Base-by-base conservation (phyloP, 2,113 vertebrate genomes). In the Amblyopsis rosae region DNA sequence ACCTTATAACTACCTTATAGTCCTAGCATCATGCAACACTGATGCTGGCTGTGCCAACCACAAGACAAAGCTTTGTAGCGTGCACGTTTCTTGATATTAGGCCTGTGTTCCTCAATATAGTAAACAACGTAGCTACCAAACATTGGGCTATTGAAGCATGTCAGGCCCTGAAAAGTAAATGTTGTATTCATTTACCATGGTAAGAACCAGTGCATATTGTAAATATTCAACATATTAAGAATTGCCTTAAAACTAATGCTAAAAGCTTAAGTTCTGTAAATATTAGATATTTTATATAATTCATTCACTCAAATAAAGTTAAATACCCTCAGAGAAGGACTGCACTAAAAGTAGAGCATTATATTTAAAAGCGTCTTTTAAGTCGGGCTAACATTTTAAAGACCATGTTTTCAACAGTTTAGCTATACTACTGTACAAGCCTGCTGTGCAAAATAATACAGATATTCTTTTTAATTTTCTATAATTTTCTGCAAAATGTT, bases 401-500 rank as follows among this genome's bases (percentile, higher is more conserved):
- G 11, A 11, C 49, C 49, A 51, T 12, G 5, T 9, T 57, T 58
- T 65, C 56, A 65, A 58, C 13, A 65, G 41, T 51, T 65, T 68
- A 26, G 65, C 50, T 51, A 26, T 26, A 26, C 26, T 80, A 56
- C 65, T 50, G 69, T 19, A 65, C 55, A 60, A 15, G 64, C 67
- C 9, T 54, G 45, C 49, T 41, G 17, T 11, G 45, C 16, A 48
- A 32, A 57, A 61, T 62, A 62, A 58, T 73, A 67, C 74, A 60
- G 13, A 56, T 6, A 33, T 41, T 48, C 16, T 56, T 60, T n/a
- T 61, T 16, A 1, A 26, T 26, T 26, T 26, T 26, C 26, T 7
- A 3, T 47, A 26, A 61, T 54, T 16, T 15, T 13, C 13, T 41
- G 6, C n/a, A 54, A 54, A 7, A 64, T 62, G 16, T 60, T 65